Conservation (phyloP, 1,140 invertebrate species). For the Drosophila hydei region DNA sequence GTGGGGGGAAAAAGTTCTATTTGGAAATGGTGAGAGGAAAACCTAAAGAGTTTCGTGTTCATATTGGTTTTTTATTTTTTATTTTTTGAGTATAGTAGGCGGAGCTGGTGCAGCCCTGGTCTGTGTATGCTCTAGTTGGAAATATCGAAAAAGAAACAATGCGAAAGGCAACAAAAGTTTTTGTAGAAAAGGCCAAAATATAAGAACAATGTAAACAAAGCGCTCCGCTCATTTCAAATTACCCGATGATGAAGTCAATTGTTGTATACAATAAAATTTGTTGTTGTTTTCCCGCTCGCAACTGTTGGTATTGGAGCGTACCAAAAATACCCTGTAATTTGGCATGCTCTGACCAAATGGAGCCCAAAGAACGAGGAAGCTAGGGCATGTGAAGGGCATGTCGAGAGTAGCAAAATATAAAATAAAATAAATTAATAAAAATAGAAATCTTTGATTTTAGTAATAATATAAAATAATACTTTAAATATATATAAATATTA, state of each 20-base stretch:
- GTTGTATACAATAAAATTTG: slow-evolving; percentile 75
- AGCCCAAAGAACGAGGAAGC: too few relatives aligned
- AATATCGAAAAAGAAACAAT: slow-evolving; percentile 54
- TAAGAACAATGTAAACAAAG: slow-evolving; percentile 81
- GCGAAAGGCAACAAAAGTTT: slow-evolving; percentile 26
- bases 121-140: slow-evolving; percentile 48
- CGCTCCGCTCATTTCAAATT: slow-evolving; percentile 71
- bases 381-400: too few relatives aligned
- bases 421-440: too few relatives aligned
- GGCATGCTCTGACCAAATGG: too few relatives aligned
- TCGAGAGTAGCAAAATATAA: too few relatives aligned
- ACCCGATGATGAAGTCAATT: slow-evolving; percentile 82
- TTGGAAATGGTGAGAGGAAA: slow-evolving; percentile 30
- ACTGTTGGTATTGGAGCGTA: slow-evolving; percentile 48
- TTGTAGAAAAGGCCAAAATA: slow-evolving; percentile 42
- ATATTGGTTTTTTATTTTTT: not conserved
- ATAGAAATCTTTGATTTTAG: too few relatives aligned
- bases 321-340: slow-evolving; percentile 27
- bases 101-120: slow-evolving; percentile 38
- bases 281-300: slow-evolving; percentile 61
- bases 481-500: too few relatives aligned
- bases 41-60: not conserved
- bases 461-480: too few relatives aligned
- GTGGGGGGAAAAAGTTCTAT: slow-evolving; percentile 29
- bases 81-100: not conserved